Evolutionary conservation across 2,888 invertebrate genomes (phyloP).

Genomic region (Ferrisia virgata): DNA sequence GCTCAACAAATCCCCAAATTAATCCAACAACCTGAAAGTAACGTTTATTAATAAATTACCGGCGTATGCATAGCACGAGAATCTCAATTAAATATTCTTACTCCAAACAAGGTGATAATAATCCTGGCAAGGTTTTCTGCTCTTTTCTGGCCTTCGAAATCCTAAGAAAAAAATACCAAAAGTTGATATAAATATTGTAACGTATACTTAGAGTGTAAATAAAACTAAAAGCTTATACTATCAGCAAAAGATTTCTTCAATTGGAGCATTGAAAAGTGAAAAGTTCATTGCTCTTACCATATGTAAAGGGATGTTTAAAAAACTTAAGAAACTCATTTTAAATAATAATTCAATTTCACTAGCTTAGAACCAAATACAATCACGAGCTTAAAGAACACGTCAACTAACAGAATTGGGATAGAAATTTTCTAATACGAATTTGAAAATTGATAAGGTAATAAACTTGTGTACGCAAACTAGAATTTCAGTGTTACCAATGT

Average conservation of each 20-base stretch:
- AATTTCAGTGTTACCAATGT: neutral
- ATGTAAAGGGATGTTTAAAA: slow-evolving; percentile 21
- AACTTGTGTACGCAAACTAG: neutral
- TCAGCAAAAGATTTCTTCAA: too few species aligned
- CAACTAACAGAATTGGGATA: too few species aligned
- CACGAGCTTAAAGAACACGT: neutral
- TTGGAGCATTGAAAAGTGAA: too few species aligned
- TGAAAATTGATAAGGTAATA: neutral
- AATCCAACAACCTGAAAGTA: slow-evolving; percentile 71
- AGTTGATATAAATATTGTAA: neutral
- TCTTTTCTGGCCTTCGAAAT: slow-evolving; percentile 85
- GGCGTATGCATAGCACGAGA: neutral
- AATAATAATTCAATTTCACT: neutral
- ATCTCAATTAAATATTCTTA: slow-evolving; percentile 52
- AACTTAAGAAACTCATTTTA: slow-evolving; percentile 24
- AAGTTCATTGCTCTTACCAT: slow-evolving; percentile 11
- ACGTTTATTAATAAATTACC: neutral
- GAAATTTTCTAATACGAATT: too few species aligned
- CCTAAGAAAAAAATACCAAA: slow-evolving; percentile 59
- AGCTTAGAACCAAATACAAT: neutral
- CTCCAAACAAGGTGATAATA: slow-evolving; percentile 86
- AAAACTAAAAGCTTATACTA: neutral
- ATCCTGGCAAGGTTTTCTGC: slow-evolving; percentile 86
- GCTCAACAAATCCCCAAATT: slow-evolving; percentile 87
- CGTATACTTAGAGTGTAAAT: neutral